Evolutionary conservation across 2,113 vertebrate species (phyloP).

Genomic region (Sialia sialis): DNA sequence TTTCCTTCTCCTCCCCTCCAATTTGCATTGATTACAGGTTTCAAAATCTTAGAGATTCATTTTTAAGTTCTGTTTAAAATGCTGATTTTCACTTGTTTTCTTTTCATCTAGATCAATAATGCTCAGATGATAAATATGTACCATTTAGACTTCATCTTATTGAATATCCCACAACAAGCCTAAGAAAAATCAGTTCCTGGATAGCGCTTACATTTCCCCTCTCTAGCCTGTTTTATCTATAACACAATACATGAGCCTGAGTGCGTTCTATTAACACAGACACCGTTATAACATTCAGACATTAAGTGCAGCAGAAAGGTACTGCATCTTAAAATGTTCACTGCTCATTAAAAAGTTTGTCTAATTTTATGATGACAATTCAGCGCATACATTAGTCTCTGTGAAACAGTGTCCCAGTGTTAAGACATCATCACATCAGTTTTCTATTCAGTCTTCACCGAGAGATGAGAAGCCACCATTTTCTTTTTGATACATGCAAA

Average conservation of each 20-base stretch:
- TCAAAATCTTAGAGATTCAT: not conserved
- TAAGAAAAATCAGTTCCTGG: conserved; percentile 10
- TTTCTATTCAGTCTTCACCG: not conserved
- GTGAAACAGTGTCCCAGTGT: not conserved
- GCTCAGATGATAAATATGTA: conserved; percentile 35
- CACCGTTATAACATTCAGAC: not conserved
- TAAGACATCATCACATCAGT: not conserved
- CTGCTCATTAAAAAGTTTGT: conserved; percentile 23
- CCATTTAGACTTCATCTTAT: not conserved
- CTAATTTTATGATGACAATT: not conserved
- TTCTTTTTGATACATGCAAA: conserved; percentile 45
- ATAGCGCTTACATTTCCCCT: not conserved
- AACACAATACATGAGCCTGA: not conserved
- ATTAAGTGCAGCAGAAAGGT: not conserved
- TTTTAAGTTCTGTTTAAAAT: conserved; percentile 51
- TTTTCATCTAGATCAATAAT: conserved; percentile 44
- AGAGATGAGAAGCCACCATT: conserved; percentile 40
- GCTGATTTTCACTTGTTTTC: conserved; percentile 57
- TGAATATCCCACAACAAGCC: not conserved
- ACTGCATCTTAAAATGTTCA: not conserved
- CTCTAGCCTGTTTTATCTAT: not conserved
- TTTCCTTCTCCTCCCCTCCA: conserved; percentile 24
- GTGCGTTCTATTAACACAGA: not conserved
- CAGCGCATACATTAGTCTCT: not conserved
- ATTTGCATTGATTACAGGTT: conserved; percentile 49